A percentile compares a stretch with the other conserved stretches of the same genome.
These are phyloP conservation scores for Melieria crassipennis DNA, from an alignment of 2,888 invertebrate genomes.

Conservation along the genomic window DNA sequence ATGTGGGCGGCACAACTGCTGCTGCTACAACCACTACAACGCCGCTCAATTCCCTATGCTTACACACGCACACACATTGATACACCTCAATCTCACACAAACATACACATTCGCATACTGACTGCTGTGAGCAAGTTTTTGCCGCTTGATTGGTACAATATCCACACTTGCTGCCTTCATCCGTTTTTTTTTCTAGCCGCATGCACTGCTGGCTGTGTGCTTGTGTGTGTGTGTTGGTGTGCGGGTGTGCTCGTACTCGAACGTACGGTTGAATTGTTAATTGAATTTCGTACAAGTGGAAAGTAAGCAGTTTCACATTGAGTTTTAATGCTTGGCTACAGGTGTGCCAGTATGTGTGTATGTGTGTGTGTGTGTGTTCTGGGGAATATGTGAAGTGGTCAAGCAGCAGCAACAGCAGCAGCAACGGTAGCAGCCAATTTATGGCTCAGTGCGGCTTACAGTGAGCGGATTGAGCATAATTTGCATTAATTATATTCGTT, in stretches of 20 bases:
- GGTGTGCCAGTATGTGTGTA: background rate
- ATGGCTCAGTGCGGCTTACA: constrained; percentile 26
- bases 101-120: no score
- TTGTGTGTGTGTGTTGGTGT: background rate
- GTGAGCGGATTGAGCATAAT: constrained; percentile 14
- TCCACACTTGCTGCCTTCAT: constrained; percentile 2
- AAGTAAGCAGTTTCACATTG: constrained; percentile 43
- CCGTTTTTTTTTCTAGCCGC: no score
- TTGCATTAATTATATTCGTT: background rate
- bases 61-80: background rate
- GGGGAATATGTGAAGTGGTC: constrained; percentile 10
- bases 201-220: background rate
- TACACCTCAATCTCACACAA: background rate
- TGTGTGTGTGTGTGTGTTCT: constrained; percentile 5
- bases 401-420: constrained; percentile 10
- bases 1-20: background rate
- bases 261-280: constrained; percentile 43
- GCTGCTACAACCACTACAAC: background rate
- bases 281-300: constrained; percentile 44
- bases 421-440: constrained; percentile 22
- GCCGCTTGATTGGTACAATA: constrained; percentile 24
- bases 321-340: constrained; percentile 35
- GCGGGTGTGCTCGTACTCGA: background rate
- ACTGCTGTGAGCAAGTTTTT: constrained; percentile 21
- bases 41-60: no score